Evolutionary conservation across 2,797 vertebrate species (phyloP).

Genomic region (Furcifer pardalis): DNA sequence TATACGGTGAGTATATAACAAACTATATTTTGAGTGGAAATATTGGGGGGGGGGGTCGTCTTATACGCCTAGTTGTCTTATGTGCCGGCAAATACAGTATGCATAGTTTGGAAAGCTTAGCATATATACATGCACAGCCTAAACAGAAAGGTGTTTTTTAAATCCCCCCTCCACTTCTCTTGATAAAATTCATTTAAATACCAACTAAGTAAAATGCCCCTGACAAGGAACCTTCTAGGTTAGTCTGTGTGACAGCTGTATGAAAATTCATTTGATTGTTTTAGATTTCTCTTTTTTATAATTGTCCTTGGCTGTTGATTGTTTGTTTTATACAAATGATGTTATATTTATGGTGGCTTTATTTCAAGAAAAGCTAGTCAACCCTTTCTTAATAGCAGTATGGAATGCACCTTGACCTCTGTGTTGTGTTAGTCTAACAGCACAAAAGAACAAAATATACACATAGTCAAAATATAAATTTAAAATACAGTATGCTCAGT

Average conservation of each 20-base stretch:
- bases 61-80: no score
- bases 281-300: neutral
- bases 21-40: no score
- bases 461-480: neutral
- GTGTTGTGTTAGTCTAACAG: neutral
- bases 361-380: conserved; percentile 3
- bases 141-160: neutral
- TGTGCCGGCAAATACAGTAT: no score
- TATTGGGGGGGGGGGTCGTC: no score
- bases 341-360: neutral
- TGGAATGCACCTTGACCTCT: conserved; percentile 26
- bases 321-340: neutral
- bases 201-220: conserved; percentile 3
- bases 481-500: neutral
- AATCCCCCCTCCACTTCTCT: no score
- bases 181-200: neutral
- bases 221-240: neutral
- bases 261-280: neutral
- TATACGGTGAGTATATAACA: no score
- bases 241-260: neutral
- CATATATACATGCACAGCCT: neutral
- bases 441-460: neutral
- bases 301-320: neutral
- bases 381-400: conserved; percentile 13
- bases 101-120: neutral